Evolutionary conservation across 2,113 vertebrate species (phyloP).

Genomic region (Zosterops pallidus): DNA sequence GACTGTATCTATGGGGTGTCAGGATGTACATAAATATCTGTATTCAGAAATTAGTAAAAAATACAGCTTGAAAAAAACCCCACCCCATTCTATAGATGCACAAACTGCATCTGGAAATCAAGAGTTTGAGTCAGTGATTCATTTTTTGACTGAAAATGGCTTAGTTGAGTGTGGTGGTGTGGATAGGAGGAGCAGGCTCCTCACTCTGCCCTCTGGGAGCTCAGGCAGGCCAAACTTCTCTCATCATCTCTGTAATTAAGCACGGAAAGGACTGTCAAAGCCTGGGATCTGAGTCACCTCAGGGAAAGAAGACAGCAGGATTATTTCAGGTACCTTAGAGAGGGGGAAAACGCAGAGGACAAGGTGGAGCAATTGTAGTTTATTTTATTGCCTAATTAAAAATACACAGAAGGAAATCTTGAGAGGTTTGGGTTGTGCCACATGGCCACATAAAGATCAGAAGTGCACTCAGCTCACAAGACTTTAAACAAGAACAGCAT

Average conservation of each 20-base stretch:
- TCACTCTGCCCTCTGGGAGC: neutral
- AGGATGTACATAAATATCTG: neutral
- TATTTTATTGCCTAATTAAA: neutral
- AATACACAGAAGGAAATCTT: neutral
- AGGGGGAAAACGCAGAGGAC: neutral
- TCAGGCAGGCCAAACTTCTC: neutral
- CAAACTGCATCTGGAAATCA: neutral
- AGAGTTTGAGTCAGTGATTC: neutral
- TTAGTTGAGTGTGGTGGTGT: neutral
- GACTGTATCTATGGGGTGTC: neutral
- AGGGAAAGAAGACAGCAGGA: neutral
- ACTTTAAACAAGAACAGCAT: neutral
- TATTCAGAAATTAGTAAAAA: neutral
- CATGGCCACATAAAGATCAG: neutral
- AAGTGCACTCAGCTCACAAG: neutral
- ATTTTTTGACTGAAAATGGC: neutral
- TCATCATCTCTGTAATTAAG: neutral
- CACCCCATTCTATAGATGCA: rapidly evolving
- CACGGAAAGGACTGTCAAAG: neutral
- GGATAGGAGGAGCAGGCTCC: neutral
- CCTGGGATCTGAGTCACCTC: neutral
- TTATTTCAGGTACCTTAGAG: neutral
- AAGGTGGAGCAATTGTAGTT: neutral
- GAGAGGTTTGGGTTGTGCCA: neutral
- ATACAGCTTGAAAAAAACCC: rapidly evolving